A percentile compares a stretch with the other conserved stretches of the same genome.
These are phyloP conservation scores for Crocodylus rhombifer DNA, from an alignment of 2,797 vertebrate species.

Conservation along the genomic window DNA sequence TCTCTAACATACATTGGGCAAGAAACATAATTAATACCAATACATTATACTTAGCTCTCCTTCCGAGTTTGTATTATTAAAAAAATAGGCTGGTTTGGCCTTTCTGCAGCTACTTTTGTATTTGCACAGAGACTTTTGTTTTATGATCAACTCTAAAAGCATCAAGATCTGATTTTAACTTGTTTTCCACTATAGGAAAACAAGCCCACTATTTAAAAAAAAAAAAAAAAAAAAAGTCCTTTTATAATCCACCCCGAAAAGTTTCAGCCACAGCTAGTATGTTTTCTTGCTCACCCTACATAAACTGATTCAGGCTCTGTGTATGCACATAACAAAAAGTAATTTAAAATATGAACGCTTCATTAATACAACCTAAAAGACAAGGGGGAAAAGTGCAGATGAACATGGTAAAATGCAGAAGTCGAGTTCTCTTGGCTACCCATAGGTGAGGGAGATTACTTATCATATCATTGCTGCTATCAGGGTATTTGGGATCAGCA, in stretches of 20 bases:
- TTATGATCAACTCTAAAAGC: background rate
- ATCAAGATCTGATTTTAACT: background rate
- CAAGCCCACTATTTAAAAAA: background rate
- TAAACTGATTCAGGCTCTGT: background rate
- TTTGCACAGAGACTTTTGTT: background rate
- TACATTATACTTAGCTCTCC: background rate
- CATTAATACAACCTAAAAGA: background rate
- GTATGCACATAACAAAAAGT: background rate
- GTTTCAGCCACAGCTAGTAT: background rate
- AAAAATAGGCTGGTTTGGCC: background rate
- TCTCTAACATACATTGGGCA: background rate
- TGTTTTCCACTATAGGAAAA: background rate
- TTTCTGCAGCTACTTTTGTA: background rate
- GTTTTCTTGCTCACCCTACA: background rate
- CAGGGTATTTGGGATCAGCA: background rate
- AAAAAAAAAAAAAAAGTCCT: background rate
- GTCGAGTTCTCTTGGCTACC: background rate
- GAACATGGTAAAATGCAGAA: background rate
- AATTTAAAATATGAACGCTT: background rate
- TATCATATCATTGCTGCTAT: background rate
- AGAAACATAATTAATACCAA: background rate
- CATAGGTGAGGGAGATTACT: background rate
- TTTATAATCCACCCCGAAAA: background rate
- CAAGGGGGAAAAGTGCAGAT: background rate
- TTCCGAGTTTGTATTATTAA: background rate